Conservation (phyloP, 2,888 invertebrate species). For the Spodoptera exigua region DNA sequence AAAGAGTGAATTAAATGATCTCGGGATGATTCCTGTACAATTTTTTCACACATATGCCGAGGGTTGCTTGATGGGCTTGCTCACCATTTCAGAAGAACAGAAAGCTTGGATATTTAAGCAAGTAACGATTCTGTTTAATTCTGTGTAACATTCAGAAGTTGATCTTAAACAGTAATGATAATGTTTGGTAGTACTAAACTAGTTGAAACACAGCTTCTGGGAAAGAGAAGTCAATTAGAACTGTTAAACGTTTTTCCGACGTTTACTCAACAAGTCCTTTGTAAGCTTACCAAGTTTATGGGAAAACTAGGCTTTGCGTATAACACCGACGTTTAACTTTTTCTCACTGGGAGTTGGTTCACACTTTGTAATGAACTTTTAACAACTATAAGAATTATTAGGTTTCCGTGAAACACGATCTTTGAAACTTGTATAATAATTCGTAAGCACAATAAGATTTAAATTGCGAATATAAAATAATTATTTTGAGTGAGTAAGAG, state of each 20-base stretch:
- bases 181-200: slow-evolving; percentile 3
- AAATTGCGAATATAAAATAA: too few species aligned
- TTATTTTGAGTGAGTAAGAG: too few species aligned
- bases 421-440: too few species aligned
- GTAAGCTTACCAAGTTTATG: slow-evolving; percentile 25
- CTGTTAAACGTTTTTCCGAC: slow-evolving; percentile 13
- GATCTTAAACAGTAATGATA: not conserved
- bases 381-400: not conserved
- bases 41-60: too few species aligned
- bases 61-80: too few species aligned
- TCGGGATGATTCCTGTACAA: too few species aligned
- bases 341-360: slow-evolving; percentile 18
- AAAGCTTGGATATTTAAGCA: too few species aligned
- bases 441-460: too few species aligned
- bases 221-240: slow-evolving; percentile 34
- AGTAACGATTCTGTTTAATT: too few species aligned
- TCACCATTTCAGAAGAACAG: too few species aligned
- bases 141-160: too few species aligned
- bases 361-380: slow-evolving; percentile 23
- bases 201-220: slow-evolving; percentile 4
- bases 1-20: too few species aligned
- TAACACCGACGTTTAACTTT: slow-evolving; percentile 29
- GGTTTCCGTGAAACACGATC: not conserved
- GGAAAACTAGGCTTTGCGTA: slow-evolving; percentile 24
- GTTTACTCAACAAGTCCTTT: slow-evolving; percentile 28